Conservation (phyloP, 2,113 vertebrate genomes). For the Plotosus lineatus region DNA sequence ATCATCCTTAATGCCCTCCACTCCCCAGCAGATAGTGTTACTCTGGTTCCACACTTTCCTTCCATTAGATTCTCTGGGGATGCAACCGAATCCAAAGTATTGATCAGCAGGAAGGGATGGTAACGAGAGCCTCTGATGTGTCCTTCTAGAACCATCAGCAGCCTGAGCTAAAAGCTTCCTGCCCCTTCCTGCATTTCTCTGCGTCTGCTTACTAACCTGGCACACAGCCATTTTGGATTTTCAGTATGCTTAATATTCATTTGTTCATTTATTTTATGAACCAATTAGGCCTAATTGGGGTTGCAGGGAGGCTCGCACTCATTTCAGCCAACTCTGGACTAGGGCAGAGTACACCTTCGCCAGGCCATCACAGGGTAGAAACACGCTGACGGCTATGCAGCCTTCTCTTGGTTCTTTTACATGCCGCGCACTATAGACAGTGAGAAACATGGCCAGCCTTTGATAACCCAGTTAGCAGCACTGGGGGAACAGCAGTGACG, state of each 20-base stretch:
- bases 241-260: constrained; percentile 1
- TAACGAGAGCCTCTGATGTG: constrained; percentile 84
- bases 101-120: constrained; percentile 88
- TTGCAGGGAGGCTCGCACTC: no score
- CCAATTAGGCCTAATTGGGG: no score
- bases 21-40: constrained; percentile 91
- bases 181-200: background rate
- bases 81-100: constrained; percentile 93
- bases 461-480: no score
- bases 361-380: no score
- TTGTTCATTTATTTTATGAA: no score
- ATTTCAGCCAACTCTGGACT: no score
- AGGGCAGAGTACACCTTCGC: no score
- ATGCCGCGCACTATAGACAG: no score
- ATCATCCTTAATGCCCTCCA: constrained; percentile 41
- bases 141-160: constrained; percentile 68
- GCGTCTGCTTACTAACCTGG: constrained; percentile 18
- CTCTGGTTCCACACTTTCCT: constrained; percentile 87
- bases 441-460: no score
- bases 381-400: no score
- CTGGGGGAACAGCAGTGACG: no score
- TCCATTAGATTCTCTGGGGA: constrained; percentile 95
- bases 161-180: constrained; percentile 48
- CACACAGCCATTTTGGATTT: constrained; percentile 35
- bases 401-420: no score